Percentiles rank a stretch among this genome's conserved stretches.
phyloP scores from a whole-genome alignment of 2,113 vertebrate genomes.

The Apteryx owenii region DNA sequence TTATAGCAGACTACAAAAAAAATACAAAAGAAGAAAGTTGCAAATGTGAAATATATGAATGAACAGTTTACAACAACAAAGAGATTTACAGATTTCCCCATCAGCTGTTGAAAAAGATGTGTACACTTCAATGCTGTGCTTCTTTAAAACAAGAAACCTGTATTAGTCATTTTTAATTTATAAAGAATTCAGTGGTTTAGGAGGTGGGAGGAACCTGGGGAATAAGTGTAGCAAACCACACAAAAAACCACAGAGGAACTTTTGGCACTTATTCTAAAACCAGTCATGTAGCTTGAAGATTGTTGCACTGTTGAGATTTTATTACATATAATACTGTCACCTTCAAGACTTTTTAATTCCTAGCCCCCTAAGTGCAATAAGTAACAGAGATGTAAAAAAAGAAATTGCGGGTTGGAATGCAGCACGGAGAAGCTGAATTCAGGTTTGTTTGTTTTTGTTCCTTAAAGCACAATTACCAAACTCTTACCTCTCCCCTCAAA shows the following conservation, averaged over 20 bases:
- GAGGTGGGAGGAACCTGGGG: constrained; percentile 66
- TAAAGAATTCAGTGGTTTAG: constrained; percentile 67
- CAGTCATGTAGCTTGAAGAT: constrained; percentile 45
- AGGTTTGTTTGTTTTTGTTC: constrained; percentile 19
- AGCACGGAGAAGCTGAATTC: neutral
- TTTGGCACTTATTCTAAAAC: constrained; percentile 54
- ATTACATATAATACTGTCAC: constrained; percentile 29
- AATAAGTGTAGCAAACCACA: constrained; percentile 71
- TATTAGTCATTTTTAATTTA: constrained; percentile 49
- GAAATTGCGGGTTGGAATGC: neutral
- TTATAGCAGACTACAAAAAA: constrained; percentile 53
- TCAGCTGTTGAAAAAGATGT: neutral
- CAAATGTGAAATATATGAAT: constrained; percentile 48
- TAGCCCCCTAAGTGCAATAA: neutral
- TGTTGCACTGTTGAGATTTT: constrained; percentile 43
- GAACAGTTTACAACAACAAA: constrained; percentile 53
- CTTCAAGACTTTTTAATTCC: constrained; percentile 36
- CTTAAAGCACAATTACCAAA: constrained; percentile 14
- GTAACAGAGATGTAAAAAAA: neutral
- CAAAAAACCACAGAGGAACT: constrained; percentile 65
- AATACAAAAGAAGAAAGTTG: neutral
- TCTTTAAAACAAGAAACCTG: constrained; percentile 46
- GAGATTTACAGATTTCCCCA: constrained; percentile 43
- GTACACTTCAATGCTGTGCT: neutral
- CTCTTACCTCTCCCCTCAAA: neutral